Evolutionary conservation across 2,113 vertebrate genomes (phyloP), one percentile per base, ranked within the genome.

Genomic region (Cynoglossus semilaevis): DNA sequence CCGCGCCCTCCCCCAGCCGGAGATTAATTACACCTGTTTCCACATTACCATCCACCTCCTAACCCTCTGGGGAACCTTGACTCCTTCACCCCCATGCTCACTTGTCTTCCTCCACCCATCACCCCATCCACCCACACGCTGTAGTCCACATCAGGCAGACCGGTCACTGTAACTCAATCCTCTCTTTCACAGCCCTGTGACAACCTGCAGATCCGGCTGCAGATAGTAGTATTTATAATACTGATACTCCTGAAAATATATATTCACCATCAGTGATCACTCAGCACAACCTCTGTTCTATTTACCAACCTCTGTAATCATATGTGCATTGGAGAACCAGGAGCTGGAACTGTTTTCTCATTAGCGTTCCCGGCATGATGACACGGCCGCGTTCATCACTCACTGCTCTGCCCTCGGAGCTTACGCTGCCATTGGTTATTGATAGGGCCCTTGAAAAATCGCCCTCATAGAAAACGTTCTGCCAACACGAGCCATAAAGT

Each of bases 1-100:
- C 74, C 51, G 37, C 67, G 78, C 79, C 71, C 75, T 62, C 70
- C 69, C 70, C 77, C 74, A 77, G 73, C 69, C 77, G 76, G 59
- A 86, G 86, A 89, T 90, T 84, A 85, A 89, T 89, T 86, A 86
- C 64, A 40, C 64, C 76, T 68, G 9, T 75, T 82, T 80, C 60
- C 73, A 64, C 75, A 76, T 89, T 77, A 79, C 72, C 78, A 75
- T 72, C 80, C 50, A 69, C 55, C 58, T 50, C 74, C 50, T 56
- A 29, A 29, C 82, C 74, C 58, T 63, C 64, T 43, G 70, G 77
- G 80, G 63, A 85, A 78, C 82, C 78, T 87, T 85, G 85, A 83
- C 78, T 76, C 74, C 64, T 75, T 81, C 77, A 72, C 67, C 77
- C 67, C 49, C 22, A 59, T 52, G 55, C 51, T 15, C 74, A 54